These are phyloP conservation scores for Mantis religiosa DNA, from an alignment of 2,888 invertebrate genomes.

Conservation along the genomic window DNA sequence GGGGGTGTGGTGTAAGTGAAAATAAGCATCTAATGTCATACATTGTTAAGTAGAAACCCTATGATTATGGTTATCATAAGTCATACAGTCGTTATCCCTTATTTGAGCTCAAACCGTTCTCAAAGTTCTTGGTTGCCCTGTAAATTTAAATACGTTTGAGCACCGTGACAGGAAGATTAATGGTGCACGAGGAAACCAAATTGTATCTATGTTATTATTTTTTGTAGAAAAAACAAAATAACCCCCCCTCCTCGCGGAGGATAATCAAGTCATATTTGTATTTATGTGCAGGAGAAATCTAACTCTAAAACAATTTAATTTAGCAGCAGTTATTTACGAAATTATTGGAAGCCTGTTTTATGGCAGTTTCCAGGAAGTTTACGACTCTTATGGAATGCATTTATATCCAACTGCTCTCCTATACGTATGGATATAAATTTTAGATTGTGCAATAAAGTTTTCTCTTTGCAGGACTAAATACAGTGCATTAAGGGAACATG, in stretches of 20 bases:
- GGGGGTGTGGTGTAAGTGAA: too few species aligned
- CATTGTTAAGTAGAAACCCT: too few species aligned
- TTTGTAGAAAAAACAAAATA: not conserved
- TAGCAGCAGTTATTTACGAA: not conserved
- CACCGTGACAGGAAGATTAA: too few species aligned
- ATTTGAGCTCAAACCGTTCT: too few species aligned
- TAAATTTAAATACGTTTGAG: too few species aligned
- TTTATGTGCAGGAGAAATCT: not conserved
- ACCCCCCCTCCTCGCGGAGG: too few species aligned
- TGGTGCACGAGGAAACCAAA: too few species aligned
- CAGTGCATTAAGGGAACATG: not conserved
- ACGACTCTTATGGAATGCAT: not conserved
- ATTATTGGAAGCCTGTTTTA: not conserved
- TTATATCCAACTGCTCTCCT: not conserved
- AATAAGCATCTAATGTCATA: too few species aligned
- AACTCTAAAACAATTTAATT: not conserved
- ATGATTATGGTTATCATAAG: too few species aligned
- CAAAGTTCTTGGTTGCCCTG: too few species aligned
- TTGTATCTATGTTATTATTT: not conserved
- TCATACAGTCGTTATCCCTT: too few species aligned
- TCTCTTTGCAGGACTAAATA: conserved; percentile 12
- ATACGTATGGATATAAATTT: not conserved
- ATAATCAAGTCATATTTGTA: not conserved
- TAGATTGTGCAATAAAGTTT: conserved; percentile 1
- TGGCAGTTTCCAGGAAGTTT: not conserved